Evolutionary conservation across 2,888 invertebrate species (phyloP), one percentile per base, ranked within the genome.

Genomic region (Nemurella pictetii): DNA sequence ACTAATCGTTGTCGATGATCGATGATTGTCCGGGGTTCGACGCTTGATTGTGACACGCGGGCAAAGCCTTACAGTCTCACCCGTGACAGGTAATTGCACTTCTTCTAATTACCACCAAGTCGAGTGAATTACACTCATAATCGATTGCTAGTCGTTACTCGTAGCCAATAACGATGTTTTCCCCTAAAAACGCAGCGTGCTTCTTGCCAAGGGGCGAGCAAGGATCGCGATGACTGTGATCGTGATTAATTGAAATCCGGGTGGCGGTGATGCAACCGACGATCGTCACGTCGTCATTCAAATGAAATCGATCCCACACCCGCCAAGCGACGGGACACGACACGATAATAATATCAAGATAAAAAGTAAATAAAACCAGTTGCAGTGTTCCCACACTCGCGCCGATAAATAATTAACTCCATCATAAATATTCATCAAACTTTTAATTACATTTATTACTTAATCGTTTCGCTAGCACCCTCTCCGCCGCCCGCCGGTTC

Each of bases 361-460:
- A 82, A 82, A 82, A 82, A 72, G 82, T 72, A 82, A 82, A 82
- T 82, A 72, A 72, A 82, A 26, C 82, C 82, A 82, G 82, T 82
- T 82, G 82, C 82, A 82, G 28, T 9, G 3, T 82, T 84, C 80
- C 81, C 80, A 81, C 84, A 80, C 72, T 73, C 27, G 81, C 12
- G 20, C 9, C 55, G 74, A 75, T 75, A 75, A 83, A 84, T 84
- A 80, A 81, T 80, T 84, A 80, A 81, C 80, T 36, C 80, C 30
- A 27, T 84, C 80, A 84, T 84, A 81, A 84, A 73, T 80, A 84
- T 84, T 84, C 80, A 80, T 32, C 81, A 84, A 84, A 84, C 30
- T 84, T 84, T 85, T 85, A 84, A 85, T 85, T 85, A 83, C 83
- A 83, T 83, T 80, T 36, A 83, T 85, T 85, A 84, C 80, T 80